These are phyloP conservation scores for Mustela nigripes DNA, from an alignment of 2,113 vertebrate genomes.

Conservation along the genomic window DNA sequence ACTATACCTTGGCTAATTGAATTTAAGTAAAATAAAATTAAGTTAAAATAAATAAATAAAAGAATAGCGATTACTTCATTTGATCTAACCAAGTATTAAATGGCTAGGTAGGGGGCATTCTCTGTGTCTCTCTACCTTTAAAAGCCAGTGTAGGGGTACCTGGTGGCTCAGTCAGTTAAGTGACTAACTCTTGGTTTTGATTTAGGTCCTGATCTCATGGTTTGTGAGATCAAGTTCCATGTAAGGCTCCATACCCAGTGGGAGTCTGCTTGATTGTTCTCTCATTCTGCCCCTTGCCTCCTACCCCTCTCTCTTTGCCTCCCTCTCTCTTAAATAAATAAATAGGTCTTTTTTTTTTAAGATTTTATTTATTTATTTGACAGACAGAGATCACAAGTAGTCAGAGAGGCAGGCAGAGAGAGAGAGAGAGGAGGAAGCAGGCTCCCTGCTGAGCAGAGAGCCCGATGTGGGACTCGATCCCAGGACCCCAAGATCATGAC, in stretches of 20 bases:
- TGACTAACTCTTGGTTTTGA: not conserved
- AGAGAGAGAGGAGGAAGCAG: no score
- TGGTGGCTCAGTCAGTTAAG: not conserved
- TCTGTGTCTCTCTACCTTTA: not conserved
- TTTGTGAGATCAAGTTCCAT: not conserved
- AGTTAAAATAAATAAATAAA: not conserved
- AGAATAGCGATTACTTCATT: not conserved
- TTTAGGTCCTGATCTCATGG: not conserved
- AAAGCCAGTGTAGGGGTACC: not conserved
- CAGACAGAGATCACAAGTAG: no score
- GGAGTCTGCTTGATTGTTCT: not conserved
- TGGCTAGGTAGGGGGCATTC: not conserved
- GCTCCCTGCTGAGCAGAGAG: no score
- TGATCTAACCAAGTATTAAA: not conserved
- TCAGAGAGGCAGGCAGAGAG: no score
- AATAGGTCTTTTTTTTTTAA: not conserved
- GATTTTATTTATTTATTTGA: no score
- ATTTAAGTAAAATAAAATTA: no score
- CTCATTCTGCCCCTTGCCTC: not conserved
- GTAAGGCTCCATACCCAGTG: not conserved
- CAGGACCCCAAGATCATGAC: no score
- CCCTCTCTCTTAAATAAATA: not conserved
- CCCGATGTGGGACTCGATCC: no score
- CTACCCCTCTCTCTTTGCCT: not conserved
- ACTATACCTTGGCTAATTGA: no score